Evolutionary conservation across 2,113 vertebrate species (phyloP), one percentile per base, ranked within the genome.

Genomic region (Grus americana): DNA sequence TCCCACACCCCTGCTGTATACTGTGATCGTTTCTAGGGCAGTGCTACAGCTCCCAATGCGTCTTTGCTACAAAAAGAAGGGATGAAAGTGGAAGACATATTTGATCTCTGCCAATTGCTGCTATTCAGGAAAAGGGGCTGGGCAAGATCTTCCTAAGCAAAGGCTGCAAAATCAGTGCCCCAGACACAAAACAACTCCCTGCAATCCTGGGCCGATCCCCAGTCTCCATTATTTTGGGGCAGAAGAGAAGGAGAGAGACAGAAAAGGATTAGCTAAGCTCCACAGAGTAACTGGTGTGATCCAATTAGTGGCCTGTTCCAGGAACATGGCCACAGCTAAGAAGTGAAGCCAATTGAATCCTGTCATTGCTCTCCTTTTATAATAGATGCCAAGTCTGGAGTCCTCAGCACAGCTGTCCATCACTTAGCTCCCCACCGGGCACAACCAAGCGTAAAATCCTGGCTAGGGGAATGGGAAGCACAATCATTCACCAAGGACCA

Each of bases 361-460:
- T 85, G 91, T 71, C 91, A 78, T 58, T 46, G 3, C 68, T 89
- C 70, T 85, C 59, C 61, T 70, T 54, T 46, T 44, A 34, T 27
- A 38, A 5, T 0, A 40, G 80, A 40, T 29, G 91, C 92, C 86
- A 89, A 61, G 73, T 9, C 78, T 81, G 70, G 79, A 21, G 91
- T 89, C 57, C 92, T 68, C 95, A 87, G 92, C 91, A 87, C 86
- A 93, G 89, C 96, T 93, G 92, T 54, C 93, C 83, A 57, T 57
- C 94, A 57, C 84, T 96, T 79, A 75, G 49, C 87, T 90, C 74
- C 93, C 91, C 87, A 84, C 34, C 4, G 3, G 90, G 84, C 90
- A 96, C 92, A 95, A 2, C 87, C 27, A 6, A 78, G 92, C 24
- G 0, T 62, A 63, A 85, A 93, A 93, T 86, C 72, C 86, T 93